phyloP scores from a whole-genome alignment of 2,888 invertebrate species.

The Podotricha telesiphe region DNA sequence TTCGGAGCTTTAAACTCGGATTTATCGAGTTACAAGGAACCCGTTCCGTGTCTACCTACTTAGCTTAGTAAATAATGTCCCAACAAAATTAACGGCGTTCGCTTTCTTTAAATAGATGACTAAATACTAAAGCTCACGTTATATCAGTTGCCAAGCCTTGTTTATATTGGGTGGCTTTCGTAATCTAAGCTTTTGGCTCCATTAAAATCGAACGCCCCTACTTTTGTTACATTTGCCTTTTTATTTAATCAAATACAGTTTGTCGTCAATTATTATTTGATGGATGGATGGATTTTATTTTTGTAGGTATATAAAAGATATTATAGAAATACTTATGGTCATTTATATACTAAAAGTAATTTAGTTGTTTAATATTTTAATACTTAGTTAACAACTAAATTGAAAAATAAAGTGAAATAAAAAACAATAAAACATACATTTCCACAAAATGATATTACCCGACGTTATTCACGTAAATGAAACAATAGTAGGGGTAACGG shows the following conservation, averaged over 20 bases:
- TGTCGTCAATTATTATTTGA: too few relatives aligned
- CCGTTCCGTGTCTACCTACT: constrained; percentile 81
- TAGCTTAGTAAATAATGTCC: constrained; percentile 79
- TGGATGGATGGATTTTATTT: too few relatives aligned
- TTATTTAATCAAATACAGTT: neutral
- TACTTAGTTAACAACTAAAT: too few relatives aligned
- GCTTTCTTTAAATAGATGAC: constrained; percentile 82
- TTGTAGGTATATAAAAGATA: too few relatives aligned
- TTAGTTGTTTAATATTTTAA: too few relatives aligned
- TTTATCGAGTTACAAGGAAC: constrained; percentile 78
- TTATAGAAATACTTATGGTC: too few relatives aligned
- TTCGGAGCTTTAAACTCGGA: constrained; percentile 70
- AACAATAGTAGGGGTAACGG: constrained; percentile 44
- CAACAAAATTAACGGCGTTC: constrained; percentile 76
- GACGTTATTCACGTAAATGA: constrained; percentile 37
- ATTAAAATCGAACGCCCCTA: constrained; percentile 59
- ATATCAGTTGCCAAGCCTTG: constrained; percentile 68
- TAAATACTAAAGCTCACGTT: constrained; percentile 77
- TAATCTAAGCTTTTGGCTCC: constrained; percentile 73
- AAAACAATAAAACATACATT: too few relatives aligned
- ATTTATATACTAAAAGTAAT: too few relatives aligned
- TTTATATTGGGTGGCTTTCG: constrained; percentile 71
- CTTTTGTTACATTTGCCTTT: constrained; percentile 23
- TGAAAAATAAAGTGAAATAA: too few relatives aligned
- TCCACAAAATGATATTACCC: neutral